Base-by-base conservation (phyloP, 2,888 invertebrate genomes). In the Lepidochrysops patricia region DNA sequence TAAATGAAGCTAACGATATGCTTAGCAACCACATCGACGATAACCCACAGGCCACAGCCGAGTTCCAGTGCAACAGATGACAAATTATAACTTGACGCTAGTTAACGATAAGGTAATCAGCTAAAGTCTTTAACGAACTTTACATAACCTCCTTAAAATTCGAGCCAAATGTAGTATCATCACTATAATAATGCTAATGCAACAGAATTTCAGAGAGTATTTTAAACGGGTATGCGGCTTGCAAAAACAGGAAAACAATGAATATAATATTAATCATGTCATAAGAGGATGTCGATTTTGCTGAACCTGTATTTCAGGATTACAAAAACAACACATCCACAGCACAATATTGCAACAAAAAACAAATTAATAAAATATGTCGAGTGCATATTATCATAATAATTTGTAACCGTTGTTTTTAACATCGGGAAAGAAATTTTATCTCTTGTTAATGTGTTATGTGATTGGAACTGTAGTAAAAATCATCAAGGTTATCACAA, bases 101-200 rank as follows among this genome's bases (percentile, higher is more conserved):
- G 70, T 73, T 70, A 74, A 76, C 57, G 82, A 81, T 82, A 79
- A 82, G 79, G 80, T 79, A 81, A 78, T 43, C 43, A n/a, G n/a
- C n/a, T 43, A 9, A 13, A 43, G 43, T 43, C 9, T 9, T 37
- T 57, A 35, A 48, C 27, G 50, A 49, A 66, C 66, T 64, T 64
- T 65, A 67, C 66, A 63, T 70, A 74, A 67, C 63, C 2, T 6
- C 7, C 23, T 9, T 1, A 34, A 13, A 9, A 13, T 37, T 37
- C 4, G 19, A 9, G 19, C 4, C 19, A 43, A 9, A 43, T 32
- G 6, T 13, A 37, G n/a, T n/a, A n/a, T n/a, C n/a, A n/a, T n/a
- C n/a, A n/a, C n/a, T n/a, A n/a, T n/a, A n/a, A n/a, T n/a, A n/a
- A n/a, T n/a, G n/a, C n/a, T n/a, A n/a, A n/a, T n/a, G n/a, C n/a